phyloP scores from a whole-genome alignment of 1,140 invertebrate genomes.

The Caerostris extrusa region DNA sequence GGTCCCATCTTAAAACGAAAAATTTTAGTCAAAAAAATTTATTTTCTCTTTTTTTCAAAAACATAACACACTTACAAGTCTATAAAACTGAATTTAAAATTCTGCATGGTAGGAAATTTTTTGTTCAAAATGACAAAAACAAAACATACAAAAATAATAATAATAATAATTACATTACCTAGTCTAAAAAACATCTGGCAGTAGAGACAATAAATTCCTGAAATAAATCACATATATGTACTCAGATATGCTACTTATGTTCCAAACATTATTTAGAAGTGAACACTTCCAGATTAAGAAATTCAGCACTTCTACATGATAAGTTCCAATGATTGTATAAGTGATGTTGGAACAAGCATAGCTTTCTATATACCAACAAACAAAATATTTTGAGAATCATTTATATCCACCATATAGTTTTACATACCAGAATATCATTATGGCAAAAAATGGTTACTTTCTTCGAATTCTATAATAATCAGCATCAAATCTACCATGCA shows the following conservation, averaged over 20 bases:
- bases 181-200: background rate
- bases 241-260: background rate
- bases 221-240: background rate
- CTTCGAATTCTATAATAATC: slow-evolving; percentile 43
- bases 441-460: slow-evolving; percentile 22
- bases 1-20: slow-evolving; percentile 54
- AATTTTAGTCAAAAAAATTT: slow-evolving; percentile 54
- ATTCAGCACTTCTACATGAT: slow-evolving; percentile 39
- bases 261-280: slow-evolving; percentile 3
- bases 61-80: slow-evolving; percentile 69
- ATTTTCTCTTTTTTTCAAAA: slow-evolving; percentile 58
- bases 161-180: too few relatives aligned
- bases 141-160: background rate
- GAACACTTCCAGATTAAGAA: slow-evolving; percentile 1
- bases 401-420: slow-evolving; percentile 48
- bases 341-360: slow-evolving; percentile 36
- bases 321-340: slow-evolving; percentile 59
- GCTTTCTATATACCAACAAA: slow-evolving; percentile 28
- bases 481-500: slow-evolving; percentile 66
- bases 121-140: slow-evolving; percentile 36
- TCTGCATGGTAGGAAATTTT: slow-evolving; percentile 43
- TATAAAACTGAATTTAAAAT: slow-evolving; percentile 51
- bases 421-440: slow-evolving; percentile 43
- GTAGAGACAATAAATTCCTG: background rate
- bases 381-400: background rate